These are phyloP conservation scores for Rhynchotus rufescens DNA, from an alignment of 2,797 vertebrate genomes.

Conservation along the genomic window DNA sequence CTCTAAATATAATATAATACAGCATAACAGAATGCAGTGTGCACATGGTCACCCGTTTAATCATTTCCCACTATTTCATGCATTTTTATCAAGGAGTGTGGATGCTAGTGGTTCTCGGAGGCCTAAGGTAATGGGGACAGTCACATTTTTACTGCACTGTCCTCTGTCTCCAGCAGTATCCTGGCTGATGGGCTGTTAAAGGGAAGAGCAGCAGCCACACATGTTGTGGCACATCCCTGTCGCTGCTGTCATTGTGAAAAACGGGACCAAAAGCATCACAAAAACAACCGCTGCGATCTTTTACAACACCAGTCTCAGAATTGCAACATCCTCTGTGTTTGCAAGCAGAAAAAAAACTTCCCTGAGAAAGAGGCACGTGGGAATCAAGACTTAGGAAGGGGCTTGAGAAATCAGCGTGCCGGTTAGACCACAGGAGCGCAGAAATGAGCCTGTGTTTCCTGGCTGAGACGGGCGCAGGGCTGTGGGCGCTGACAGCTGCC, in stretches of 20 bases:
- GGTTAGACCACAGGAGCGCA: constrained; percentile 34
- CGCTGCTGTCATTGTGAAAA: constrained; percentile 32
- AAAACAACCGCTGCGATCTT: constrained; percentile 31
- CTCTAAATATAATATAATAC: background rate
- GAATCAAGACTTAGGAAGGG: background rate
- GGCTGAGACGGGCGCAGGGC: background rate
- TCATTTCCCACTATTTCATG: background rate
- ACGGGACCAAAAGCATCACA: constrained; percentile 32
- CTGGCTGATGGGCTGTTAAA: background rate
- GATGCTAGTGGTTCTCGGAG: background rate
- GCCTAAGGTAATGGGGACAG: background rate
- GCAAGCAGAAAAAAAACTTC: background rate
- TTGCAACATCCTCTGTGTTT: constrained; percentile 28
- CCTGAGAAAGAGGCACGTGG: constrained; percentile 42
- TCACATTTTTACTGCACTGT: background rate
- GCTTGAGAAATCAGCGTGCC: constrained; percentile 46
- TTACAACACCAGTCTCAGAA: constrained; percentile 39
- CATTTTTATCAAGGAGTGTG: background rate
- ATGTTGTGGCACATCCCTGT: fast-evolving
- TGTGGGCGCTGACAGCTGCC: constrained; percentile 10
- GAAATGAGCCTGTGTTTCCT: constrained; percentile 8
- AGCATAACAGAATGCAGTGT: background rate
- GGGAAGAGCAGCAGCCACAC: fast-evolving
- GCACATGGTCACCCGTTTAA: fast-evolving
- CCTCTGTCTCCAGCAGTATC: background rate